Conservation (phyloP, 1,140 invertebrate species). For the Micrasema longulum region DNA sequence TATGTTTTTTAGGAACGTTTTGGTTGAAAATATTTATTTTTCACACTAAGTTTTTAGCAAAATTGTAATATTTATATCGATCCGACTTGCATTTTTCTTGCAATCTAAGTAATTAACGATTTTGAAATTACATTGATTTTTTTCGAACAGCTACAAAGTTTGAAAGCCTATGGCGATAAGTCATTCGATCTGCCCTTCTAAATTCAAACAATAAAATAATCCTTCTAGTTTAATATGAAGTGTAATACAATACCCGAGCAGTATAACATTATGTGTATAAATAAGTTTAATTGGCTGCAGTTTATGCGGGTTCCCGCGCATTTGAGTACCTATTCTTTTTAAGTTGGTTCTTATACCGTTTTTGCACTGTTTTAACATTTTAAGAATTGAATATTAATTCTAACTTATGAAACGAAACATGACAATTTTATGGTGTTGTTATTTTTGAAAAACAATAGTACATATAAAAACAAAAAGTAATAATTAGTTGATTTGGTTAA, state of each 20-base stretch:
- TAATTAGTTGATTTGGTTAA: too few relatives aligned
- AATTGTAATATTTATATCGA: too few relatives aligned
- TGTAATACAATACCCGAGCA: conserved; percentile 47
- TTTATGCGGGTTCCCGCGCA: conserved; percentile 43
- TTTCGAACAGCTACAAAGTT: background rate
- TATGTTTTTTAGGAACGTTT: background rate
- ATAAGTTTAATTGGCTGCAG: conserved; percentile 44
- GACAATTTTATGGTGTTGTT: background rate
- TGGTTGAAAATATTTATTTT: background rate
- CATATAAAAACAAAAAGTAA: too few relatives aligned
- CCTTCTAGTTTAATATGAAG: conserved; percentile 25
- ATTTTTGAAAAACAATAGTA: background rate
- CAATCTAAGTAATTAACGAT: too few relatives aligned
- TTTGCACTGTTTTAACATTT: background rate
- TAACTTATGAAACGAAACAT: background rate
- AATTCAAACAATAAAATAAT: conserved; percentile 33
- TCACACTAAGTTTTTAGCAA: background rate
- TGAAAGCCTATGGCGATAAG: conserved; percentile 6
- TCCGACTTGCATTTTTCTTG: too few relatives aligned
- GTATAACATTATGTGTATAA: too few relatives aligned
- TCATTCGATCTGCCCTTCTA: conserved; percentile 15
- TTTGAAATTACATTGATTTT: background rate
- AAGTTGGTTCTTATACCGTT: background rate
- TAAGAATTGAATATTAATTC: background rate
- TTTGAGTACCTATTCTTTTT: background rate